Evolutionary conservation across 1,140 invertebrate genomes (phyloP), one percentile per base, ranked within the genome.

Genomic region (Platorchestia sp.): DNA sequence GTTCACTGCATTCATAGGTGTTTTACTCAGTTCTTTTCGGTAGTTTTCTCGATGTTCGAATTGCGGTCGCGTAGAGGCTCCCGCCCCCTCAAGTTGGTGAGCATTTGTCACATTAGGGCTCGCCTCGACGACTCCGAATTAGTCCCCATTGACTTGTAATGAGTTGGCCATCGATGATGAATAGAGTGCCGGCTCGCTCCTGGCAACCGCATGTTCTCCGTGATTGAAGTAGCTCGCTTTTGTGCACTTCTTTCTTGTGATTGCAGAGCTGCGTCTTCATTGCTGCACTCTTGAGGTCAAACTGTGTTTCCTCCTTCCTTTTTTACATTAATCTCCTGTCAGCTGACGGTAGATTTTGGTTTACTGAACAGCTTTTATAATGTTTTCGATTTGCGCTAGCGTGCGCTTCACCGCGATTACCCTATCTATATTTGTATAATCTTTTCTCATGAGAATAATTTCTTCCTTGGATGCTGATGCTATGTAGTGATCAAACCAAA

Each of bases 91-190:
- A 44, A 89, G 41, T 44, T 44, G 86, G 87, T 36, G 87, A 27
- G 87, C 43, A 43, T 89, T 89, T 89, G 87, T 89, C 87, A 42
- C 27, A 16, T 89, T 16, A 89, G 87, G 36, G 87, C 42, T 22
- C 87, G 87, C 41, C 87, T 89, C 87, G 40, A 91, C 41, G 45
- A 45, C 45, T 93, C 45, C 45, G 45, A 45, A 93, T 93, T 45
- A 93, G 91, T 93, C 91, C 43, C 45, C 91, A 93, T 93, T 93
- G 91, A 44, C 43, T 93, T 45, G 45, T n/a, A 93, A 93, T 93
- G 91, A 93, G 91, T 45, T 93, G n/a, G 91, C 43, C 91, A 93
- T 93, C 91, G 45, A 89, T 89, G 87, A 89, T 89, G 87, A 89
- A 89, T 75, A 3, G 41, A 19, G 27, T 43, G 87, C 10, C 36